Evolutionary conservation across 2,888 invertebrate species (phyloP).

Genomic region (Sclerodermus sp.): DNA sequence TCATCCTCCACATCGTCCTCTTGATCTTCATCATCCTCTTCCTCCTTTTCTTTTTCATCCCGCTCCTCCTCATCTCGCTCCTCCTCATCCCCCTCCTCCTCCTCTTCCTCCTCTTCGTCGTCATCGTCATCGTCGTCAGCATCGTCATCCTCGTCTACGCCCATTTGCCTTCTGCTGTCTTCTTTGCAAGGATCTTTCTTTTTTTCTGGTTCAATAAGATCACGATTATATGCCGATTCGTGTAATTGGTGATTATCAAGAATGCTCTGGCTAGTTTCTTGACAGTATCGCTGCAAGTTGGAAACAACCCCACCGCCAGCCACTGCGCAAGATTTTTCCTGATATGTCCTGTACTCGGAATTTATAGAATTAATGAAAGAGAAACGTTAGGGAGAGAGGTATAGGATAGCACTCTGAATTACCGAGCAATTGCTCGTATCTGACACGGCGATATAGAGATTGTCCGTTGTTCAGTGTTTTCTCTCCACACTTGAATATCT

Average conservation of each 20-base stretch:
- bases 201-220: constrained; percentile 52
- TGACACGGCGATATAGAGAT: constrained; percentile 41
- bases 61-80: neutral
- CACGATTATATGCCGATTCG: constrained; percentile 36
- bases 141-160: constrained; percentile 57
- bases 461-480: constrained; percentile 64
- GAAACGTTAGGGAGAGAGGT: too few species aligned
- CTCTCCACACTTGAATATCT: constrained; percentile 83
- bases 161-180: constrained; percentile 50
- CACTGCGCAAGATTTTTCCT: constrained; percentile 24
- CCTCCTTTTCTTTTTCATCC: too few species aligned
- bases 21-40: too few species aligned
- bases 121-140: constrained; percentile 30
- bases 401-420: too few species aligned
- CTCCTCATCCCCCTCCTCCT: constrained; percentile 50
- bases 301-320: constrained; percentile 20
- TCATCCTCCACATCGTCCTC: constrained; percentile 52
- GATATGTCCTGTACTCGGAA: constrained; percentile 7
- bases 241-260: constrained; percentile 25
- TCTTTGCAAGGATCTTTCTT: constrained; percentile 46
- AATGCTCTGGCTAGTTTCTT: constrained; percentile 15
- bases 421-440: constrained; percentile 20
- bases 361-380: too few species aligned
- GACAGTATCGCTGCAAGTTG: constrained; percentile 29
- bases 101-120: constrained; percentile 58